A percentile compares a stretch with the other conserved stretches of the same genome.
phyloP scores from a whole-genome alignment of 2,888 invertebrate genomes.

The Polydrusus pterygomalis region DNA sequence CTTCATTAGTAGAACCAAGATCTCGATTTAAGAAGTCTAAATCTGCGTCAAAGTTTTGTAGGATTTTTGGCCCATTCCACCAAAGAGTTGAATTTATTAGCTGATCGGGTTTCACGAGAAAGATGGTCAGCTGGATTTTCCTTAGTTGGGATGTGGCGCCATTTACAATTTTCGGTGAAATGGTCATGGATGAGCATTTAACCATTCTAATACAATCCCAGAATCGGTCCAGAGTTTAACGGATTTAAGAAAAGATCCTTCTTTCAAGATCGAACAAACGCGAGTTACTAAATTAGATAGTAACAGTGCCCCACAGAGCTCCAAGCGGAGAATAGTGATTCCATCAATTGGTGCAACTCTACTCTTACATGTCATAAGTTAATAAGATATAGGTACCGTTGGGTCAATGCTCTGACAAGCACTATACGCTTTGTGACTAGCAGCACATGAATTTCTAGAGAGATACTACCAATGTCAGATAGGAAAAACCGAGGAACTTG shows the following conservation, averaged over 20 bases:
- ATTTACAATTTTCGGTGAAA: constrained; percentile 26
- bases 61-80: constrained; percentile 29
- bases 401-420: constrained; percentile 34
- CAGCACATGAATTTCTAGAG: constrained; percentile 47
- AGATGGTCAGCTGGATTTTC: constrained; percentile 1
- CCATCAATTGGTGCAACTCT: constrained; percentile 50
- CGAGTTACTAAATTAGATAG: constrained; percentile 22
- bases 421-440: constrained; percentile 37
- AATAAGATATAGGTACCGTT: constrained; percentile 26
- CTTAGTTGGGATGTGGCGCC: constrained; percentile 12
- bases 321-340: constrained; percentile 46
- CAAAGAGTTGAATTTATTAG: constrained; percentile 10
- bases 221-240: constrained; percentile 51
- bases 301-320: constrained; percentile 44
- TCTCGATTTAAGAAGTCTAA: background rate
- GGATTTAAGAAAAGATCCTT: constrained; percentile 13
- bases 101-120: constrained; percentile 18
- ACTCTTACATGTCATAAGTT: constrained; percentile 44
- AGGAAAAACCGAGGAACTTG: constrained; percentile 17
- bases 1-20: background rate
- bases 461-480: background rate
- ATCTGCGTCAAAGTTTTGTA: background rate
- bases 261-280: constrained; percentile 21
- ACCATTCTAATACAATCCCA: constrained; percentile 31
- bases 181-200: constrained; percentile 25